Evolutionary conservation across 1,140 invertebrate species (phyloP).

Genomic region (Drosophila triauraria): DNA sequence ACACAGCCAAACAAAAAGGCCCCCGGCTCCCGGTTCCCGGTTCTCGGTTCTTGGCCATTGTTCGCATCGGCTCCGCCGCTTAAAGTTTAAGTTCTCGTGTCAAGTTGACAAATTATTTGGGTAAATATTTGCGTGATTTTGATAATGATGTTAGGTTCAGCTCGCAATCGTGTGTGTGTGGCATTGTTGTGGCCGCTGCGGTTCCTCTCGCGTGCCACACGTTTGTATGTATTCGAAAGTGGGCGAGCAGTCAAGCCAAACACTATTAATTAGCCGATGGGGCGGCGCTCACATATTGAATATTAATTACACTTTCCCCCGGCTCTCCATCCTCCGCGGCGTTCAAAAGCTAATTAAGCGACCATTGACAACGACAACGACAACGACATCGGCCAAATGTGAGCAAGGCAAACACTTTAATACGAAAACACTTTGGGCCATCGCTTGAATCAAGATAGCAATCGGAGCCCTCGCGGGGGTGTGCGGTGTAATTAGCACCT

Average conservation of each 20-base stretch:
- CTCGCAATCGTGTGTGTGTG: conserved; percentile 19
- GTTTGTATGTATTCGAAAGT: conserved; percentile 22
- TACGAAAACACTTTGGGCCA: conserved; percentile 63
- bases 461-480: conserved; percentile 2
- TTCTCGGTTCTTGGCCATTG: conserved; percentile 7
- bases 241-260: conserved; percentile 45
- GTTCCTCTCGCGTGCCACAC: conserved; percentile 57
- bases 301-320: conserved; percentile 70
- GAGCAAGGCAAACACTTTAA: conserved; percentile 60
- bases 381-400: conserved; percentile 45
- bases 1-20: conserved; percentile 1
- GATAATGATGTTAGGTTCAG: conserved; percentile 72
- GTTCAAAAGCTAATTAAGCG: conserved; percentile 58
- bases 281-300: conserved; percentile 64
- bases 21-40: background rate
- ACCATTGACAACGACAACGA: conserved; percentile 29
- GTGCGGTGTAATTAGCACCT: conserved; percentile 77
- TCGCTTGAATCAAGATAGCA: conserved; percentile 40
- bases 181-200: conserved; percentile 63
- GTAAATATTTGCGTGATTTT: conserved; percentile 81
- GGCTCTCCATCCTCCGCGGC: background rate
- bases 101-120: conserved; percentile 83
- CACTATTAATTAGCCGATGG: conserved; percentile 71
- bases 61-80: conserved; percentile 21
- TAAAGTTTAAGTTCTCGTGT: conserved; percentile 68